A percentile compares a stretch with the other conserved stretches of the same genome.
Conservation (phyloP, 2,797 vertebrate genomes). For the Anguilla marmorata region DNA sequence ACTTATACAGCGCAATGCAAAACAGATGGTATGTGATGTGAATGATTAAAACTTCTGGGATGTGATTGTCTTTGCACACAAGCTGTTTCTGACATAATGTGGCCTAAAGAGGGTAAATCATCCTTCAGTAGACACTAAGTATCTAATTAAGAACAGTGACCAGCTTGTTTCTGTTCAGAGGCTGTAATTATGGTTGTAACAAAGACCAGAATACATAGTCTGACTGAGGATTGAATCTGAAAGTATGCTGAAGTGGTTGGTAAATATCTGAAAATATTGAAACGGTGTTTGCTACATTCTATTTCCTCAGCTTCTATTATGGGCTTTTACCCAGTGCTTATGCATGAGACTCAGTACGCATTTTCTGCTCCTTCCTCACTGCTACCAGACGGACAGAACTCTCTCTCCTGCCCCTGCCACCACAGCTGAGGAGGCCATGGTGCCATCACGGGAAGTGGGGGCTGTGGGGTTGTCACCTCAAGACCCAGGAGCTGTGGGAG, state of each 20-base stretch:
- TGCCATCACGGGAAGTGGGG: constrained; percentile 64
- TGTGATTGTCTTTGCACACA: no score
- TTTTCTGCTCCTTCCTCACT: neutral
- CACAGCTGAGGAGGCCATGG: constrained; percentile 88
- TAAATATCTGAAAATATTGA: neutral
- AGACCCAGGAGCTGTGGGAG: constrained; percentile 48
- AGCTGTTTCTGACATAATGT: no score
- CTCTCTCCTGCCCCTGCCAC: constrained; percentile 83
- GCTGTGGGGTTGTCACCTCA: constrained; percentile 49
- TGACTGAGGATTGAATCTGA: neutral
- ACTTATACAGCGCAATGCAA: no score
- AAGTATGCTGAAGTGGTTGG: neutral
- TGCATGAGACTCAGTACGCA: neutral
- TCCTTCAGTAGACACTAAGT: neutral
- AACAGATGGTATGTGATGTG: no score
- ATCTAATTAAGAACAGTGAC: no score
- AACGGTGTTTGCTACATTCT: neutral
- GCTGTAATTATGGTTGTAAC: neutral
- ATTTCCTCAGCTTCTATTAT: neutral
- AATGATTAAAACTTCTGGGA: no score
- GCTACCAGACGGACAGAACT: constrained; percentile 70
- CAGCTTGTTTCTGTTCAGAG: neutral
- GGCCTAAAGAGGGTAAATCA: no score
- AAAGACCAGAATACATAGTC: no score
- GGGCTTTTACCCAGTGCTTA: neutral